Evolutionary conservation across 2,888 invertebrate genomes (phyloP).

Genomic region (Schizaphis graminum): DNA sequence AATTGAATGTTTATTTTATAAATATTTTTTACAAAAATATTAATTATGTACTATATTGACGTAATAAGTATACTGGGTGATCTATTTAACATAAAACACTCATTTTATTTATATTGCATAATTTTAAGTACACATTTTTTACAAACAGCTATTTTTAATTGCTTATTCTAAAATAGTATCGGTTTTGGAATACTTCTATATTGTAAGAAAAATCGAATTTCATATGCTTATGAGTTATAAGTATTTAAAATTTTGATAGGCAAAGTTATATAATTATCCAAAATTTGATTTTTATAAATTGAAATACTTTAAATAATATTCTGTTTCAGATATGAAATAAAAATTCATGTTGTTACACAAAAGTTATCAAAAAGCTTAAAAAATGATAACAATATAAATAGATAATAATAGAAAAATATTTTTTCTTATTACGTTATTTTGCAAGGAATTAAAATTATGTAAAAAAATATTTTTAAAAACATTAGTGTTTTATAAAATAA

Average conservation of each 20-base stretch:
- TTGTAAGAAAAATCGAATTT: neutral
- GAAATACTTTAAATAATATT: neutral
- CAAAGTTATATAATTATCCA: neutral
- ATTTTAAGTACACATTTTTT: neutral
- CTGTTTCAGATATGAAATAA: too few relatives aligned
- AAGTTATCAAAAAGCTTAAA: neutral
- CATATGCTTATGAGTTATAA: neutral
- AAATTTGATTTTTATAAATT: neutral
- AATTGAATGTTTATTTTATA: neutral
- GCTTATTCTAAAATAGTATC: neutral
- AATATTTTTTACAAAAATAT: neutral
- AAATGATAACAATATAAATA: neutral
- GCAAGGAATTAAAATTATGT: neutral
- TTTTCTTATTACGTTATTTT: neutral
- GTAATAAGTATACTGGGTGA: neutral
- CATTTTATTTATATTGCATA: neutral
- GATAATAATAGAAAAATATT: neutral
- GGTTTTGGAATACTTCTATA: neutral
- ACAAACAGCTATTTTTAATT: neutral
- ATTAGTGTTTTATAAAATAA: neutral
- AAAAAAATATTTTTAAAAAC: neutral
- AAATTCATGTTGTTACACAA: neutral
- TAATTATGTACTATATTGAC: neutral
- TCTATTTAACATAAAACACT: neutral
- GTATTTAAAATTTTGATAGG: neutral